phyloP scores from a whole-genome alignment of 1,140 invertebrate genomes.

The Eriosoma lanigerum region DNA sequence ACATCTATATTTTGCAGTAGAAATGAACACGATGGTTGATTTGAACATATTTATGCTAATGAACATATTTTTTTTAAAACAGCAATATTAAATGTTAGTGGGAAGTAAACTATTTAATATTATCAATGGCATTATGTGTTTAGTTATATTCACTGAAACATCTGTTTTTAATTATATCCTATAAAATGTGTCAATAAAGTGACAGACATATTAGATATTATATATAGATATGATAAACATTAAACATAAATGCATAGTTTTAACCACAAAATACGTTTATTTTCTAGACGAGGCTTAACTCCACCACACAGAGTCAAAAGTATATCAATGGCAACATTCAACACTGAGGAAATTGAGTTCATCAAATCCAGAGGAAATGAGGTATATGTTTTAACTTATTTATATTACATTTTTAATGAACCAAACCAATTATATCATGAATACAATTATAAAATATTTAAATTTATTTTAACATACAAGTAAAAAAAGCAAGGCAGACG shows the following conservation, averaged over 20 bases:
- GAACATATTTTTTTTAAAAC: not conserved
- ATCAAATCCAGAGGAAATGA: slow-evolving; percentile 90
- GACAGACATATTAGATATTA: not conserved
- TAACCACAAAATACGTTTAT: slow-evolving; percentile 54
- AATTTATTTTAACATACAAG: too few relatives aligned
- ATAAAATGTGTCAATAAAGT: slow-evolving; percentile 16
- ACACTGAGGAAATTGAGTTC: slow-evolving; percentile 91
- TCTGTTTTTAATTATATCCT: slow-evolving; percentile 12
- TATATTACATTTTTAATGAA: too few relatives aligned
- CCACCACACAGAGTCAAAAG: slow-evolving; percentile 97
- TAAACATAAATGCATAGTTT: not conserved
- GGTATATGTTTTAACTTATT: slow-evolving; percentile 58
- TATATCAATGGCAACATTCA: slow-evolving; percentile 98
- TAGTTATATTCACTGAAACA: not conserved
- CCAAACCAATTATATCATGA: too few relatives aligned
- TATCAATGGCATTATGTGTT: not conserved
- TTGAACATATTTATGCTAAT: not conserved
- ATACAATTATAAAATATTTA: too few relatives aligned
- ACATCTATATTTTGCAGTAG: too few relatives aligned
- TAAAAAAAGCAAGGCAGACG: too few relatives aligned
- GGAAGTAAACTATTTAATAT: slow-evolving; percentile 13
- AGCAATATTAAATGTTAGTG: not conserved
- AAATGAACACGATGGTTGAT: too few relatives aligned
- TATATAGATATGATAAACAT: not conserved
- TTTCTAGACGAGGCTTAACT: slow-evolving; percentile 85